Evolutionary conservation across 2,888 invertebrate genomes (phyloP).

Genomic region (Acronicta psi): DNA sequence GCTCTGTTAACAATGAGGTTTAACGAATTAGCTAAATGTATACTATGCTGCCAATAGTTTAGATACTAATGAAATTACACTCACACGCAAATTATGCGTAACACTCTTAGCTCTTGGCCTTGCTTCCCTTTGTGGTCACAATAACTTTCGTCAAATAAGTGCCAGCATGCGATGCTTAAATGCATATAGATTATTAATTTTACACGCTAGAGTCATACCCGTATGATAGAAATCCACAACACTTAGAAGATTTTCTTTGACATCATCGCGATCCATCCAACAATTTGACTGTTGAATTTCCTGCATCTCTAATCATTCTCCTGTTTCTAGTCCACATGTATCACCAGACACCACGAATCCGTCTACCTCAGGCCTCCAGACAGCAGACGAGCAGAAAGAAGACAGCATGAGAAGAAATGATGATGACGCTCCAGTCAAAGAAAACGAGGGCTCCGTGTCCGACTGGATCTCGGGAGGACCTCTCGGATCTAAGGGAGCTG

Average conservation of each 20-base stretch:
- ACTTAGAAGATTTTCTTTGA: conserved; percentile 7
- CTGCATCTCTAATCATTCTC: conserved; percentile 2
- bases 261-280: conserved; percentile 8
- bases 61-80: no score
- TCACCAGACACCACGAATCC: conserved; percentile 82
- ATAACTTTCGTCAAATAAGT: not conserved
- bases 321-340: conserved; percentile 85
- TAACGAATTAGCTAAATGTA: not conserved
- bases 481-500: conserved; percentile 90
- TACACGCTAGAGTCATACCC: not conserved
- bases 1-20: not conserved
- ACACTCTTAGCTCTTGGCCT: no score
- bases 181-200: not conserved
- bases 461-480: conserved; percentile 90
- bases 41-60: not conserved
- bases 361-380: conserved; percentile 84
- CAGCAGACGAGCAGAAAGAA: conserved; percentile 61
- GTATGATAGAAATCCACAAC: not conserved
- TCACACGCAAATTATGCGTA: not conserved
- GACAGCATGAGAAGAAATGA: conserved; percentile 84
- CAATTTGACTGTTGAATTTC: no score
- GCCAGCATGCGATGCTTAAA: conserved; percentile 14
- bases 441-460: conserved; percentile 74
- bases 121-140: not conserved
- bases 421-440: conserved; percentile 66